Conservation (phyloP, 2,888 invertebrate genomes). For the Pimpla rufipes region DNA sequence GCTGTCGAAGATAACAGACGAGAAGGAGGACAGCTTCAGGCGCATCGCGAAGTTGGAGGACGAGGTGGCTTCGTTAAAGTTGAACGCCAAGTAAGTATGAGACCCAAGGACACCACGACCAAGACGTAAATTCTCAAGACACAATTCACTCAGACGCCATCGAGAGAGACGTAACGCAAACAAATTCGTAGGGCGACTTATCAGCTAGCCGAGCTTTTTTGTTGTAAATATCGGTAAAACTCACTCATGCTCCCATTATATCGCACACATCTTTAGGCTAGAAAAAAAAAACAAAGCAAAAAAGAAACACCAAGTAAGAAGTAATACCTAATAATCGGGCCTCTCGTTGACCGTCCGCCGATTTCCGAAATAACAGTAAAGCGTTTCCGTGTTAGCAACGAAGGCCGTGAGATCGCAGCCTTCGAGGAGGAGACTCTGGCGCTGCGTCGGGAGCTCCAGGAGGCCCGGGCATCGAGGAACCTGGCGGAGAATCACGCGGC, state of each 20-base stretch:
- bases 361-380: constrained; percentile 51
- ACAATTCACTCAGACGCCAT: constrained; percentile 7
- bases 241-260: constrained; percentile 29
- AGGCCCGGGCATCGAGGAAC: constrained; percentile 81
- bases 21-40: constrained; percentile 78
- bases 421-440: constrained; percentile 83
- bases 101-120: background rate
- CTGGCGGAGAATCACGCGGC: constrained; percentile 80
- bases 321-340: constrained; percentile 31
- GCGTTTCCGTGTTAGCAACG: constrained; percentile 76
- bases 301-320: constrained; percentile 31
- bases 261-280: constrained; percentile 33
- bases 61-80: constrained; percentile 79
- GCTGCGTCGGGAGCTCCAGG: constrained; percentile 83
- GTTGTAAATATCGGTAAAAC: constrained; percentile 31
- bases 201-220: constrained; percentile 33
- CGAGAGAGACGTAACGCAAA: constrained; percentile 19
- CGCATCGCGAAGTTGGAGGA: constrained; percentile 80
- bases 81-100: constrained; percentile 81
- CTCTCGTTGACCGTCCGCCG: constrained; percentile 22
- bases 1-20: constrained; percentile 76
- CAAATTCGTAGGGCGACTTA: background rate
- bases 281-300: constrained; percentile 14
- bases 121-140: constrained; percentile 20
- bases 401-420: constrained; percentile 83